phyloP scores from a whole-genome alignment of 2,888 invertebrate genomes.

The Caenorhabditis sinica region DNA sequence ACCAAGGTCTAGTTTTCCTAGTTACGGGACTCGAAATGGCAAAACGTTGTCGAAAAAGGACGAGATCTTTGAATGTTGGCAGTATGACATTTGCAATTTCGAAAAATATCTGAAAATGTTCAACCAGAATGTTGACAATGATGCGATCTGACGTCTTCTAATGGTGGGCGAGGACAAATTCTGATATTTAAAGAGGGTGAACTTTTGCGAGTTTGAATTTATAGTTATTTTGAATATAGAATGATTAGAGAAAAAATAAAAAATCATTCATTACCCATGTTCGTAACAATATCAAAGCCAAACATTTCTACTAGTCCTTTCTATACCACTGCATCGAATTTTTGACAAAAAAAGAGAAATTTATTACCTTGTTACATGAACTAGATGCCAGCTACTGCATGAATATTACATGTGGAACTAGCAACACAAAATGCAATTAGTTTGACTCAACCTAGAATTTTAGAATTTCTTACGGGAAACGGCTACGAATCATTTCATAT shows the following conservation, averaged over 20 bases:
- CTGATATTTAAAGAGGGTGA: too few species aligned
- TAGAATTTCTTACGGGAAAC: not conserved
- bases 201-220: too few species aligned
- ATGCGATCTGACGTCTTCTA: too few species aligned
- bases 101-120: not conserved
- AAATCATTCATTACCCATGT: too few species aligned
- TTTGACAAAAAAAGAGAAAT: conserved; percentile 20
- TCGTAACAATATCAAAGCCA: not conserved
- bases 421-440: conserved; percentile 33
- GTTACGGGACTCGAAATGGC: conserved; percentile 8
- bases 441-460: conserved; percentile 14
- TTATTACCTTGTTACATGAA: conserved; percentile 34
- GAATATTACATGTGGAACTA: conserved; percentile 38
- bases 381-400: conserved; percentile 36
- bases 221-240: too few species aligned
- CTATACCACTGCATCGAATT: conserved; percentile 1
- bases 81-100: not conserved
- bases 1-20: not conserved
- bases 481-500: conserved; percentile 1
- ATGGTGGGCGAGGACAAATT: too few species aligned
- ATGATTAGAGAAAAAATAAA: too few species aligned
- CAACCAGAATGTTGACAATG: too few species aligned
- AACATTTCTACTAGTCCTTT: not conserved
- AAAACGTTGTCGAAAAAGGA: not conserved
- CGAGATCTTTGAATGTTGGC: not conserved